Conservation (phyloP, 2,888 invertebrate species). For the Smittia sp. region DNA sequence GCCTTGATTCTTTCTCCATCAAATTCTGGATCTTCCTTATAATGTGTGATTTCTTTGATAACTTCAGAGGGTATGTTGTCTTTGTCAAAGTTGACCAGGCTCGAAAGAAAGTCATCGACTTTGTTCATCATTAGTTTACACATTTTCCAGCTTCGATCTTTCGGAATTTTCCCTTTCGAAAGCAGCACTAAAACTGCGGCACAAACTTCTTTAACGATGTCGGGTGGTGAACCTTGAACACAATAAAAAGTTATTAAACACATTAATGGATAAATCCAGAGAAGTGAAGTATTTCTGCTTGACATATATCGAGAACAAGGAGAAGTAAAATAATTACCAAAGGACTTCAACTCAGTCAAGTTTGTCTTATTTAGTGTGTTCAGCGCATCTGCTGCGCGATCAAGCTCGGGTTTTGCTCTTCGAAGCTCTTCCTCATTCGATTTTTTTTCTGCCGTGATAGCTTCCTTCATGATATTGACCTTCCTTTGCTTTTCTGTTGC, state of each 20-base stretch:
- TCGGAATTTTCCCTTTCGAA: conserved; percentile 78
- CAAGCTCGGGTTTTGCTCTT: conserved; percentile 86
- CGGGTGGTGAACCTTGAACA: conserved; percentile 87
- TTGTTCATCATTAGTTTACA: conserved; percentile 87
- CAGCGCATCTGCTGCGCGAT: conserved; percentile 85
- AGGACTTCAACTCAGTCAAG: conserved; percentile 90
- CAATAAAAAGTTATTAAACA: too few species aligned
- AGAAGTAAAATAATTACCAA: too few species aligned
- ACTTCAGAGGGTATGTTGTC: conserved; percentile 88
- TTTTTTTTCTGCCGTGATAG: conserved; percentile 78
- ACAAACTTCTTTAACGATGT: conserved; percentile 81
- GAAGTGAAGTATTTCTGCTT: too few species aligned
- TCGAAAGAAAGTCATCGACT: conserved; percentile 80
- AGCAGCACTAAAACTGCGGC: conserved; percentile 88
- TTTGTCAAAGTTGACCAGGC: conserved; percentile 84
- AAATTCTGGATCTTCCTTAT: conserved; percentile 68
- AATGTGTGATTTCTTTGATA: conserved; percentile 69
- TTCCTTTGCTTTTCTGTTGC: conserved; percentile 84
- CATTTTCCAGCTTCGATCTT: conserved; percentile 90
- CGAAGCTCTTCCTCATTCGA: conserved; percentile 86
- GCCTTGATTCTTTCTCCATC: conserved; percentile 75
- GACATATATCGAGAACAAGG: too few species aligned
- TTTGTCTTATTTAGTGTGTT: conserved; percentile 92
- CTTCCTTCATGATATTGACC: conserved; percentile 84
- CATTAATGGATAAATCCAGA: too few species aligned